Base-by-base conservation (phyloP, 1,140 invertebrate species). In the Acromyrmex heyeri region DNA sequence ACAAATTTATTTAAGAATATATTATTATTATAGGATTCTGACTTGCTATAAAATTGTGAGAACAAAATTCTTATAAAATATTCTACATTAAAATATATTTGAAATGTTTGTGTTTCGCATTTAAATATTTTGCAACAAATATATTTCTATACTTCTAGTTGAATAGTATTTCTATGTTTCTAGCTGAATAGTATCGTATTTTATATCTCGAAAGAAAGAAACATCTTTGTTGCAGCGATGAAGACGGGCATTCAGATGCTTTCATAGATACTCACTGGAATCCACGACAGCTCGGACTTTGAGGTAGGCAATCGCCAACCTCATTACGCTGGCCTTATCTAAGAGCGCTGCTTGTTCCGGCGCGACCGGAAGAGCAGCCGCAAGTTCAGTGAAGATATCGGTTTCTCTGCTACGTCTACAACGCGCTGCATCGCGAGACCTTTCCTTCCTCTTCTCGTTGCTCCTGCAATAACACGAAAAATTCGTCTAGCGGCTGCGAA, bases 381-480 rank as follows among this genome's bases (percentile, higher is more conserved):
- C 97, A 85, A 99, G 96, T 92, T 99, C 98, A 53, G 97, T 96
- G 94, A 99, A 99, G 88, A 99, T 98, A 95, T 99, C 98, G 82
- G 98, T 98, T 95, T 99, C 99, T 92, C 97, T 98, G 86, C 98
- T 98, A 57, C 99, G 97, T 48, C 99, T 96, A 93, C 97, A 99
- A 91, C 99, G 96, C 0, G 99, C 99, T 3, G 99, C 99, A 95
- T 99, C 98, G 67, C 99, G 96, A 0, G 98, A 99, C 92, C 99
- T 99, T 95, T 99, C 99, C 95, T 99, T 99, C n/a, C 99, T 96
- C 91, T 99, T 98, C 95, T 99, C 99, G 95, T 98, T 98, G 93
- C 98, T 98, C 96, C 98, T 98, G 95, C n/a, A 96, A 96, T 90
- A 78, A 87, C 92, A 88, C 92, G 70, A 64, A 48, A 69, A 72